Evolutionary conservation across 2,113 vertebrate species (phyloP), one percentile per base, ranked within the genome.

Genomic region (Psophia crepitans): DNA sequence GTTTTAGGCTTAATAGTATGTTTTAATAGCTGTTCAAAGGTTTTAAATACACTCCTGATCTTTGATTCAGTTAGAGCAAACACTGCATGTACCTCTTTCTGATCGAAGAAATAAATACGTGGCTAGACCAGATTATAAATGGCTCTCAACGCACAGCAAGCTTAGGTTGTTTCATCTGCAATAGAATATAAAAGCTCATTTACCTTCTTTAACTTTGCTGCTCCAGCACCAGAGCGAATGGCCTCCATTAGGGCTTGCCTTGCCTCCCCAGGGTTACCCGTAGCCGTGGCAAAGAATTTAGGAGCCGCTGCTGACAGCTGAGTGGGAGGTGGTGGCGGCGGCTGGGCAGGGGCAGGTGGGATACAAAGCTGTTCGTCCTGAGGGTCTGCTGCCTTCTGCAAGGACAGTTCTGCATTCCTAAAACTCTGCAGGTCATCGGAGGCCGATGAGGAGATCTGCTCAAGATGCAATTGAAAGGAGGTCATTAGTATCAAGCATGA

Each of bases 191-290:
- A 18, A 56, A 65, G 37, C 12, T 44, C 7, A 6, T 24, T 93
- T 98, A 99, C 99, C 99, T 99, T 99, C 97, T 98, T 98, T 61
- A 99, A 96, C 49, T 97, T 98, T 20, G 99, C 98, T 8, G 98
- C 99, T n/a, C 99, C 99, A 11, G 98, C 96, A 79, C 99, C 99
- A 4, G 99, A 99, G 77, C 99, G 99, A 90, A 99, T 99, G 41
- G 99, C 99, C 32, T 99, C 99, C 98, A 99, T 68, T 51, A 99
- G 94, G 46, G 99, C 99, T 92, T 98, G 98, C 76, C 99, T 98
- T 70, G 98, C 97, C 14, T 98, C 93, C 56, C 39, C 96, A 19
- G 97, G 68, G 89, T 97, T 98, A 51, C 78, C 71, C 84, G 96
- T 30, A 53, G 96, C 77, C 9, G 20, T 57, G 15, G 80, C 28